Conservation (phyloP, 2,113 vertebrate species). For the Mixornis gularis region DNA sequence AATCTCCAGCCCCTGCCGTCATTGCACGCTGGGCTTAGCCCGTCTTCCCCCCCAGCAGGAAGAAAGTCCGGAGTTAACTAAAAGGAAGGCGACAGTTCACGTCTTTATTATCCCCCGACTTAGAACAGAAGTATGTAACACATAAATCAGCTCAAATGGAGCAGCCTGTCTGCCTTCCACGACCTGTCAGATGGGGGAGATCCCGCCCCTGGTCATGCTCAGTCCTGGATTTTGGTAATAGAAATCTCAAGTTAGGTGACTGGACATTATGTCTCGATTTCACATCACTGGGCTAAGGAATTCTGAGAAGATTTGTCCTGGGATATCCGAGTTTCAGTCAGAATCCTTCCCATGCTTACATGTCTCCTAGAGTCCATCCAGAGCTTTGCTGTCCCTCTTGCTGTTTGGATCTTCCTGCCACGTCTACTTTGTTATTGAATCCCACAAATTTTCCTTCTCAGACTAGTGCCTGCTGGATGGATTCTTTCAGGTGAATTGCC, state of each 20-base stretch:
- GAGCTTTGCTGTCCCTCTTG: background rate
- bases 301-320: background rate
- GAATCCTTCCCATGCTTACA: background rate
- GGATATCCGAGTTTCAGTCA: background rate
- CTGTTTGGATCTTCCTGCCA: background rate
- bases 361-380: background rate
- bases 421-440: background rate
- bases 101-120: background rate
- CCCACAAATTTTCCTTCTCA: background rate
- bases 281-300: background rate
- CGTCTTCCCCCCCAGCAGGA: accelerated
- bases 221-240: background rate
- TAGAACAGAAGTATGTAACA: background rate
- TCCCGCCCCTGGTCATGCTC: background rate
- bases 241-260: background rate
- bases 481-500: background rate
- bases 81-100: background rate
- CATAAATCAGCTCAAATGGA: background rate
- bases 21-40: background rate
- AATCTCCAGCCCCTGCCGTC: background rate
- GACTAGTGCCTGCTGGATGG: background rate
- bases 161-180: background rate
- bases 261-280: background rate
- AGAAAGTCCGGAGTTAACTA: background rate
- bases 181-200: background rate